Evolutionary conservation across 2,797 vertebrate genomes (phyloP), one percentile per base, ranked within the genome.

Genomic region (Protosalanx chinensis): DNA sequence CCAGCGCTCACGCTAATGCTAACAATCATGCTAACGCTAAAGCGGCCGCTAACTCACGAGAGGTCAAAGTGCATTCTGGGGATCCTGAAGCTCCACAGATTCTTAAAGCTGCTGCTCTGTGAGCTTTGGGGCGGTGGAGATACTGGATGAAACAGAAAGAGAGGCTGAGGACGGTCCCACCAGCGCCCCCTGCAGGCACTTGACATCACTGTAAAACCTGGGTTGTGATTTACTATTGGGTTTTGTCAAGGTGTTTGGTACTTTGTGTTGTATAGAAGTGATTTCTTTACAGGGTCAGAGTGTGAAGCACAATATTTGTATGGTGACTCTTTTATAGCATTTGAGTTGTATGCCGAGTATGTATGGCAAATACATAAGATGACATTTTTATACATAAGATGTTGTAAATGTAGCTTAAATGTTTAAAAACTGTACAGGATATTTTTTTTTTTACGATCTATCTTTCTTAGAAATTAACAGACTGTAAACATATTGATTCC

Each of bases 101-200:
- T 58, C 86, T 87, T 33, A 53, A 80, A 3, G 85, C 83, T 74
- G 86, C 83, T 3, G 51, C 83, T 65, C 58, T 86, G 60, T 93
- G 87, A 89, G 75, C 65, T 30, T 4, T 16, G 1, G 6, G 46
- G 23, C 13, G 15, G 64, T 29, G 46, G 23, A 51, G 27, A 53
- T 46, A 32, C 15, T 18, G 4, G 64, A 20, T 23, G 20, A 51
- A 65, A 67, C 46, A 51, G 49, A 41, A 51, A 68, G 63, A 66
- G 30, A 74, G 85, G 83, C 82, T 84, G 13, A 77, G 57, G 68
- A 77, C 27, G 68, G 68, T 79, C 74, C 41, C 64, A 15, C 6
- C 10, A 46, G 72, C 12, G 46, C 73, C 61, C 69, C 13, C 64
- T 71, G 59, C 78, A 82, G 73, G 77, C 67, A 66, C 30, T 76